Evolutionary conservation across 2,888 invertebrate genomes (phyloP), one percentile per base, ranked within the genome.

Genomic region (Agrotis ipsilon): DNA sequence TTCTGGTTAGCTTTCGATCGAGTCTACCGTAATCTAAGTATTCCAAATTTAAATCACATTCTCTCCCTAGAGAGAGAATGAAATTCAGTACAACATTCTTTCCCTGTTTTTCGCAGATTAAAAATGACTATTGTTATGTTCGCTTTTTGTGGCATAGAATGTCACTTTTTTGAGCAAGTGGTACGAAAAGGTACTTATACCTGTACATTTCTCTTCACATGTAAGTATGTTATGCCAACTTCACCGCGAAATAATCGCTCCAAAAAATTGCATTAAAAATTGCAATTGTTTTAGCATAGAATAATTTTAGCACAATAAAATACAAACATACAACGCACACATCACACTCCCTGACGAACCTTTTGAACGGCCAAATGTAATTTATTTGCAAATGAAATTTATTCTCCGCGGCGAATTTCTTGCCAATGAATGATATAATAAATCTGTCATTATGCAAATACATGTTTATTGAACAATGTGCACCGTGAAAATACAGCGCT

Each of bases 371-470:
- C 32, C 11, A 54, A 78, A 72, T 66, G 3, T 52, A 32, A 78
- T 66, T 72, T 59, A 77, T 59, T 63, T 48, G 27, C 43, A 27
- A 66, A 54, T 14, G n/a, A 65, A 65, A 63, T 63, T 48, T 63
- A 70, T 48, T 81, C 58, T 55, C 18, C 24, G 27, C 62, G 24
- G 57, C 62, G 65, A 57, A 7, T 66, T 81, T 43, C 63, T 72
- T 66, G 54, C 55, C 68, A 73, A 63, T 78, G 13, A 72, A 57
- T 52, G 52, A 43, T 66, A 66, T 60, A 72, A 78, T 82, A 68
- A 73, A 78, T 67, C 60, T 54, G 46, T 64, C 62, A 78, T 69
- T 68, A 78, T 69, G 68, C 57, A 82, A 78, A 82, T 73, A 49
- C 39, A 49, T 82, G 52, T 82, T 72, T 82, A 69, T 66, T 55